Percentiles rank a stretch among this genome's conserved stretches.
phyloP scores from a whole-genome alignment of 53 echinoderm and acorn worm species.

The Echinarachnius parma region DNA sequence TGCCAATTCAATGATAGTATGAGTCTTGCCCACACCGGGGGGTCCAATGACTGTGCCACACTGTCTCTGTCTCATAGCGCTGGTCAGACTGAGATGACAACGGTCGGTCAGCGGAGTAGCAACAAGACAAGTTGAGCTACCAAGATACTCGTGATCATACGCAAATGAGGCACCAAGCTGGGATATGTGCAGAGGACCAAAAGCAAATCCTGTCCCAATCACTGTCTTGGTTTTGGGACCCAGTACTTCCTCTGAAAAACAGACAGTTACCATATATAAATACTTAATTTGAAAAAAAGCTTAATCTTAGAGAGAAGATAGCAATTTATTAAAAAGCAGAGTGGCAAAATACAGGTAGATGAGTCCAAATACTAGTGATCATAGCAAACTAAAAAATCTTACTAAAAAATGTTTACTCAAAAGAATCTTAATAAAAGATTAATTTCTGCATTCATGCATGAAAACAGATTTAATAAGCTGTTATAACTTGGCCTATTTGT shows the following conservation, averaged over 20 bases:
- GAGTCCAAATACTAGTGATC: too few species aligned
- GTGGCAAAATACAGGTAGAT: too few species aligned
- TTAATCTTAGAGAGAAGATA: too few species aligned
- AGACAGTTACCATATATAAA: too few species aligned
- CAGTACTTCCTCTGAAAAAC: slow-evolving; percentile 7
- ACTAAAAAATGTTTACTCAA: too few species aligned
- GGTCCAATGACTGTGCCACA: slow-evolving; percentile 87
- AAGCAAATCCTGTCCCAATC: slow-evolving; percentile 47
- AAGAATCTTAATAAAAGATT: too few species aligned
- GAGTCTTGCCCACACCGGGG: slow-evolving; percentile 67
- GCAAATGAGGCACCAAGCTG: slow-evolving; percentile 80
- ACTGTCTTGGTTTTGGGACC: slow-evolving; percentile 16
- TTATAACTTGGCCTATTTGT: too few species aligned
- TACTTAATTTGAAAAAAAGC: too few species aligned
- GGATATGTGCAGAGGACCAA: slow-evolving; percentile 64
- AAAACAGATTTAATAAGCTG: too few species aligned
- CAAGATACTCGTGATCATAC: slow-evolving; percentile 92
- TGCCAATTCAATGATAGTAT: slow-evolving; percentile 72
- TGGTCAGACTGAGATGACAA: slow-evolving; percentile 80
- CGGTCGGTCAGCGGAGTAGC: slow-evolving; percentile 84
- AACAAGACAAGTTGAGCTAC: slow-evolving; percentile 60
- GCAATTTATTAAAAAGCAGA: too few species aligned
- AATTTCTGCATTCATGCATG: too few species aligned
- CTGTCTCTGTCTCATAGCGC: slow-evolving; percentile 65
- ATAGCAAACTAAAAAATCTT: too few species aligned